Evolutionary conservation across 2,113 vertebrate genomes (phyloP).

Genomic region (Coptodon rendalli): DNA sequence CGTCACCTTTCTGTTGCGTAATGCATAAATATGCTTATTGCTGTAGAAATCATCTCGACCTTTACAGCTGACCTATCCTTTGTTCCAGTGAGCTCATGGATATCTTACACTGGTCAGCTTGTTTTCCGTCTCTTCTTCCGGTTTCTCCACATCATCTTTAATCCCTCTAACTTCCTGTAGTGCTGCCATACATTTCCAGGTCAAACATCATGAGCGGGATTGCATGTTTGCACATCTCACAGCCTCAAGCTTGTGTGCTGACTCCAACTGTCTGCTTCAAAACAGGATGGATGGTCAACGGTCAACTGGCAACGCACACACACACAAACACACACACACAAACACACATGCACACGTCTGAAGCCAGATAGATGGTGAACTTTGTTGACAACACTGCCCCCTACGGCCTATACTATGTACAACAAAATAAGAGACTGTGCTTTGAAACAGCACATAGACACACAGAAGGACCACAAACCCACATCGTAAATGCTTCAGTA

Average conservation of each 20-base stretch:
- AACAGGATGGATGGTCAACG: conserved; percentile 53
- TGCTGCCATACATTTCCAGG: conserved; percentile 14
- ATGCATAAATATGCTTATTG: conserved; percentile 32
- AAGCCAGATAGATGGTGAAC: background rate
- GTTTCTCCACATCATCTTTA: conserved; percentile 9
- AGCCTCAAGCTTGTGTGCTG: conserved; percentile 11
- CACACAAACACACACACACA: background rate
- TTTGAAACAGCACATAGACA: background rate
- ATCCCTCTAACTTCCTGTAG: conserved; percentile 22
- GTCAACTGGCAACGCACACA: background rate
- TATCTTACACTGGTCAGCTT: background rate
- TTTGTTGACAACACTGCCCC: background rate
- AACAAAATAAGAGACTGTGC: background rate
- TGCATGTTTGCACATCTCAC: background rate
- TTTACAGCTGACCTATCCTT: background rate
- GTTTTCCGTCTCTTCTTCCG: background rate
- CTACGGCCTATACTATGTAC: background rate
- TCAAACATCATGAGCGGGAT: conserved; percentile 3
- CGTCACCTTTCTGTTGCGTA: background rate
- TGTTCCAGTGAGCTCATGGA: conserved; percentile 31
- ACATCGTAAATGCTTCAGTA: background rate
- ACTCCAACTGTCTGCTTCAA: conserved; percentile 9
- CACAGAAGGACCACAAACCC: background rate
- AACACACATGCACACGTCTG: background rate
- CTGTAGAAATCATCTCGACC: conserved; percentile 15